Evolutionary conservation across 1,140 invertebrate genomes (phyloP).

Genomic region (Calosoma granatense): DNA sequence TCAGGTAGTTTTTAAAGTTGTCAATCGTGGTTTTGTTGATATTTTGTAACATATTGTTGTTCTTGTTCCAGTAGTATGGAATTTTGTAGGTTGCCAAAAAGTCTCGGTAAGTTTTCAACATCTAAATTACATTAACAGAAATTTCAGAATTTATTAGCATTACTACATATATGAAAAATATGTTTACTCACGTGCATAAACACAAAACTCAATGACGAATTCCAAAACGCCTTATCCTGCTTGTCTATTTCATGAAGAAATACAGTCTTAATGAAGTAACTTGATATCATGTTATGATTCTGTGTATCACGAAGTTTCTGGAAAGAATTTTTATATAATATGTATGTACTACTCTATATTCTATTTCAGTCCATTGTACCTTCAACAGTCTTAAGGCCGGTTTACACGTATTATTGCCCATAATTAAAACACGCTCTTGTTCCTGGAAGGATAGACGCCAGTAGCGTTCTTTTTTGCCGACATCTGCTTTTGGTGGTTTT

Average conservation of each 20-base stretch:
- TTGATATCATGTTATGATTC: slow-evolving; percentile 35
- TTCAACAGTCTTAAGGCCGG: slow-evolving; percentile 30
- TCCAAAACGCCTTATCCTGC: slow-evolving; percentile 32
- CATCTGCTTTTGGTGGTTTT: slow-evolving; percentile 21
- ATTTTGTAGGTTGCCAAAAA: slow-evolving; percentile 32
- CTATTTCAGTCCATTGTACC: slow-evolving; percentile 7
- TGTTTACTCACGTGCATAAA: slow-evolving; percentile 26
- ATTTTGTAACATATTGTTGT: slow-evolving; percentile 30
- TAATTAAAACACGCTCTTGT: slow-evolving; percentile 32
- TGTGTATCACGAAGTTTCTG: slow-evolving; percentile 37
- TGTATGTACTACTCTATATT: neutral
- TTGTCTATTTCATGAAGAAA: slow-evolving; percentile 37
- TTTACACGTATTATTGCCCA: slow-evolving; percentile 29
- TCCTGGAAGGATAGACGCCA: slow-evolving; percentile 37
- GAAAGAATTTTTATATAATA: slow-evolving; percentile 17
- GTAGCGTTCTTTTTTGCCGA: slow-evolving; percentile 13
- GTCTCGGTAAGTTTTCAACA: slow-evolving; percentile 34
- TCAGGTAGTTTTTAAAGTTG: slow-evolving; percentile 14
- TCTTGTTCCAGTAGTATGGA: slow-evolving; percentile 38
- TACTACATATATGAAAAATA: neutral
- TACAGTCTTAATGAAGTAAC: slow-evolving; percentile 43
- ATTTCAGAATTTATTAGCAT: too few species aligned
- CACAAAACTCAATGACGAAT: slow-evolving; percentile 31
- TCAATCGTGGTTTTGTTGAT: slow-evolving; percentile 1
- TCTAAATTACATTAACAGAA: slow-evolving; percentile 18